Base-by-base conservation (phyloP, 2,888 invertebrate species). In the Fragum whitleyi region DNA sequence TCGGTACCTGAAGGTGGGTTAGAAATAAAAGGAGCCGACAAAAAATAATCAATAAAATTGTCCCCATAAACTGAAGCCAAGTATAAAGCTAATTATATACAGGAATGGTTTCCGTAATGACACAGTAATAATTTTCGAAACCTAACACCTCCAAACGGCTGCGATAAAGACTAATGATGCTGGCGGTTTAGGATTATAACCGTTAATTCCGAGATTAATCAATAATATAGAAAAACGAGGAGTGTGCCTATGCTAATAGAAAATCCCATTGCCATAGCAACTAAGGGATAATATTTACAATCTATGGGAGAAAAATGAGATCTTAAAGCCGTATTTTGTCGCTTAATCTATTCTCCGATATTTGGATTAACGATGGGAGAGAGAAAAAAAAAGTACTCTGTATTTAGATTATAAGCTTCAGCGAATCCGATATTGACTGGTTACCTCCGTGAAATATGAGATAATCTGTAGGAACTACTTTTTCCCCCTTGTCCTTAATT, bases 201-300 rank as follows among this genome's bases (percentile, higher is more conserved):
- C 57, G 74, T 79, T 81, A 85, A 81, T 85, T 74, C 77, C 47
- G 11, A 59, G 85, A 81, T 85, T 81, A 85, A 85, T 85, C 85
- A 85, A 85, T 85, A 85, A 47, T 65, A 53, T 36, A 55, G 65
- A 81, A 71, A 47, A 74, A 62, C 42, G 61, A 61, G 75, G 81
- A 77, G 76, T 62, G 74, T 69, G 71, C n/a, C 62, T 61, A 47
- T 79, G 81, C 77, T 81, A 74, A 79, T 76, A 79, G 81, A 65
- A 81, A 77, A 70, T 77, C 74, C 36, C 36, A 75, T 85, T 71
- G 51, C 85, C 85, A 85, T 85, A 81, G 85, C 47, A 79, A 85
- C 85, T 57, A 72, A 70, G 61, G 73, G 79, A 77, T 80, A 80
- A 80, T 80, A 83, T 80, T 83, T 83, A 83, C 79, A 77, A 77